These are phyloP conservation scores for Athripsodes cinereus DNA, from an alignment of 2,888 invertebrate species.

Conservation along the genomic window DNA sequence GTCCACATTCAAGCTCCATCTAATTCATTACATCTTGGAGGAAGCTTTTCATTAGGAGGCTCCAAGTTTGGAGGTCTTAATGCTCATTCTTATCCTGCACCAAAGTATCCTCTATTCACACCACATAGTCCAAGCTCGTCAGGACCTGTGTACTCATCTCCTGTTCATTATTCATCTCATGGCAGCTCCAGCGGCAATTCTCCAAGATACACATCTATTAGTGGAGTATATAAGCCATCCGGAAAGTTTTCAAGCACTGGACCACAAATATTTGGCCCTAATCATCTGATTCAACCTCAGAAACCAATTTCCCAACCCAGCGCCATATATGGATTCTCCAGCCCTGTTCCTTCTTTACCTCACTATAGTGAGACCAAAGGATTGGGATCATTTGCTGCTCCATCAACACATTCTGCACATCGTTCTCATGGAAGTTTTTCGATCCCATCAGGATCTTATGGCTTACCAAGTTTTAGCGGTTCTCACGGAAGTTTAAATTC, in stretches of 20 bases:
- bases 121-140: conserved; percentile 10
- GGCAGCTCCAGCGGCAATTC: conserved; percentile 5
- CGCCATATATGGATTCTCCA: conserved; percentile 34
- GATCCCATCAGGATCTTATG: conserved; percentile 31
- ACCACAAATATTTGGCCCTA: conserved; percentile 28
- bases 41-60: conserved; percentile 20
- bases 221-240: conserved; percentile 5
- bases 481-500: conserved; percentile 24
- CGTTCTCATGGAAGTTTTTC: conserved; percentile 26
- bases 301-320: conserved; percentile 39
- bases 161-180: conserved; percentile 3
- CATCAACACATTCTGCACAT: conserved; percentile 27
- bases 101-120: conserved; percentile 10
- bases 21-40: conserved; percentile 7
- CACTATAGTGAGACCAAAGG: conserved; percentile 46
- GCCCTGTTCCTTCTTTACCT: conserved; percentile 35
- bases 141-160: conserved; percentile 7
- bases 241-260: conserved; percentile 2
- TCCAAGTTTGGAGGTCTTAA: conserved; percentile 13
- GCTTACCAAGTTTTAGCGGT: conserved; percentile 28
- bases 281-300: conserved; percentile 40
- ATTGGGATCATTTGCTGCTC: conserved; percentile 37
- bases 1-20: conserved; percentile 8
- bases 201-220: conserved; percentile 22
- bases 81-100: conserved; percentile 11